Percentiles rank a stretch among this genome's conserved stretches.
These are phyloP conservation scores for Chouioia cunea DNA, from an alignment of 2,888 invertebrate species.

Conservation along the genomic window DNA sequence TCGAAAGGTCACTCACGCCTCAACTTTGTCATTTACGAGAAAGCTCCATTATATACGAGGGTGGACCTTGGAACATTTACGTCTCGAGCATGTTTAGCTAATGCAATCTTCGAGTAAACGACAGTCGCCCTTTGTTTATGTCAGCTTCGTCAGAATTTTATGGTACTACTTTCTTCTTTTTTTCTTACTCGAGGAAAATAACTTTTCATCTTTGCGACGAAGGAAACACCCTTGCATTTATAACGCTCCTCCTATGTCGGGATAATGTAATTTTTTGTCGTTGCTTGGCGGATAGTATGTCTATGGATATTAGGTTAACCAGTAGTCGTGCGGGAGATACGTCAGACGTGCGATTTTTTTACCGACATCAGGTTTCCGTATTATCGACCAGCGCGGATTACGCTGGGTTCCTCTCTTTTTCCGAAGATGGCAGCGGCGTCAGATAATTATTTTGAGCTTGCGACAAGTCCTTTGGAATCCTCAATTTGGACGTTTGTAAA, in stretches of 20 bases:
- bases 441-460: slow-evolving; percentile 40
- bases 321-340: slow-evolving; percentile 18
- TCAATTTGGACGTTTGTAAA: no score
- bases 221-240: slow-evolving; percentile 54
- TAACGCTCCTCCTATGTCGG: background rate
- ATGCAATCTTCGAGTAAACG: slow-evolving; percentile 52
- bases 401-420: slow-evolving; percentile 50
- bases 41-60: no score
- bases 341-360: slow-evolving; percentile 28
- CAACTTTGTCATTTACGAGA: no score
- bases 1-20: no score
- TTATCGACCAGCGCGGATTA: slow-evolving; percentile 47
- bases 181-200: slow-evolving; percentile 51
- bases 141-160: slow-evolving; percentile 53
- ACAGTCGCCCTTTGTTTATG: slow-evolving; percentile 55
- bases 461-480: no score
- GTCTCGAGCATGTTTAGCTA: slow-evolving; percentile 51
- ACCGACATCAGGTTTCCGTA: slow-evolving; percentile 48
- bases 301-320: no score
- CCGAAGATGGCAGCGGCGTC: slow-evolving; percentile 59
- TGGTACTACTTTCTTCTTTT: slow-evolving; percentile 53
- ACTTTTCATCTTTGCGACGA: slow-evolving; percentile 56
- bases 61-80: slow-evolving; percentile 3
- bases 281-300: background rate
- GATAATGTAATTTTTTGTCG: no score